Percentiles rank a stretch among this genome's conserved stretches.
These are phyloP conservation scores for Epizoanthus illoricatus DNA, from an alignment of 92 coral and sea anemone species.

Conservation along the genomic window DNA sequence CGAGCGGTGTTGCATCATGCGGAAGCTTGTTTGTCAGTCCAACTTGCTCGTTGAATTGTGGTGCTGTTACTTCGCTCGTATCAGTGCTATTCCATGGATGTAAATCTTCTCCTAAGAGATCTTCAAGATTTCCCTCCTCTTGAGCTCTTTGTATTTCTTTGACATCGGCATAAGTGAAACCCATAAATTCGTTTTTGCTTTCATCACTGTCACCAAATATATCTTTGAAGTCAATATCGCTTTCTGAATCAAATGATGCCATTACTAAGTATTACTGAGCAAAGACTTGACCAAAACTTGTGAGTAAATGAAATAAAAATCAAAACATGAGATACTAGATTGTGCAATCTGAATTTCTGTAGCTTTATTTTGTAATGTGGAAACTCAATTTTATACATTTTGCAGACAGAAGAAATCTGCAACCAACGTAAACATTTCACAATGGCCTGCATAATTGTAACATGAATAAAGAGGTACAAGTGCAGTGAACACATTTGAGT, in stretches of 20 bases:
- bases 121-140: constrained; percentile 5
- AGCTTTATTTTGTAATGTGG: too few relatives aligned
- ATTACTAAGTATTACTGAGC: neutral
- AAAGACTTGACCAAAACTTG: neutral
- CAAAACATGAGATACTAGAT: too few relatives aligned
- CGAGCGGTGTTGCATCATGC: constrained; percentile 23
- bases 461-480: constrained; percentile 5
- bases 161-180: constrained; percentile 3
- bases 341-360: too few relatives aligned
- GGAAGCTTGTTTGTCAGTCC: constrained; percentile 18
- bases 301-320: neutral
- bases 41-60: constrained; percentile 14
- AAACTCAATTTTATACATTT: constrained; percentile 13
- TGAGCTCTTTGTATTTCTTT: constrained; percentile 9
- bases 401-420: constrained; percentile 5
- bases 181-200: neutral
- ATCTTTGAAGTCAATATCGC: neutral
- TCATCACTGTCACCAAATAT: constrained; percentile 8
- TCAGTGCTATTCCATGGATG: constrained; percentile 1
- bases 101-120: constrained; percentile 10
- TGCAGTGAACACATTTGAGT: constrained; percentile 6
- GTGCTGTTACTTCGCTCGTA: constrained; percentile 12
- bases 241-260: constrained; percentile 21
- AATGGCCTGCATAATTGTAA: neutral
- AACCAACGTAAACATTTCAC: neutral